Evolutionary conservation across 1,140 invertebrate genomes (phyloP).

Genomic region (Phymorhynchus buccinoides): DNA sequence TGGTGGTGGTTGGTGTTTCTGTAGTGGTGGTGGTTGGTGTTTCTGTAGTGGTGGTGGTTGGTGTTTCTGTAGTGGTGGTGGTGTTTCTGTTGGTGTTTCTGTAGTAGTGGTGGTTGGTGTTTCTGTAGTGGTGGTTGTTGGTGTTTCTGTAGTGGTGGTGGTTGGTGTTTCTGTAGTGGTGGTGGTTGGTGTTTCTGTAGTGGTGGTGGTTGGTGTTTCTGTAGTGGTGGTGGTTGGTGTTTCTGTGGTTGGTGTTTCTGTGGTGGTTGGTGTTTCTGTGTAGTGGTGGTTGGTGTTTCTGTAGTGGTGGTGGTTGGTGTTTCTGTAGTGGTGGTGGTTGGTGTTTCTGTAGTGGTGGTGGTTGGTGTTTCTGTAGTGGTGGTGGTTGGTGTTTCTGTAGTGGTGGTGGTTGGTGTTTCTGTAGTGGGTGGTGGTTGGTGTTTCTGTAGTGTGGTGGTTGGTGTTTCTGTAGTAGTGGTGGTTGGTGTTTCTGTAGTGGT

Average conservation of each 20-base stretch:
- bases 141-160: background rate
- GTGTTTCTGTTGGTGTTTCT: background rate
- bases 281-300: background rate
- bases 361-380: constrained; percentile 15
- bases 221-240: constrained; percentile 29
- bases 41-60: background rate
- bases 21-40: background rate
- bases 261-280: constrained; percentile 5
- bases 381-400: background rate
- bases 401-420: background rate
- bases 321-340: background rate
- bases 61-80: constrained; percentile 3
- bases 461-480: background rate
- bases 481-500: background rate
- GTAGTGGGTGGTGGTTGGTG: background rate
- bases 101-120: background rate
- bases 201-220: constrained; percentile 17
- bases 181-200: constrained; percentile 23
- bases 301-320: constrained; percentile 14
- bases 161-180: constrained; percentile 10
- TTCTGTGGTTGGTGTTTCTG: too few relatives aligned
- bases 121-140: background rate
- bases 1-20: constrained; percentile 19
- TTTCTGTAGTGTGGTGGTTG: background rate
- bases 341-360: background rate